Conservation (phyloP, 2,113 vertebrate species). For the Tylochromis polylepis region DNA sequence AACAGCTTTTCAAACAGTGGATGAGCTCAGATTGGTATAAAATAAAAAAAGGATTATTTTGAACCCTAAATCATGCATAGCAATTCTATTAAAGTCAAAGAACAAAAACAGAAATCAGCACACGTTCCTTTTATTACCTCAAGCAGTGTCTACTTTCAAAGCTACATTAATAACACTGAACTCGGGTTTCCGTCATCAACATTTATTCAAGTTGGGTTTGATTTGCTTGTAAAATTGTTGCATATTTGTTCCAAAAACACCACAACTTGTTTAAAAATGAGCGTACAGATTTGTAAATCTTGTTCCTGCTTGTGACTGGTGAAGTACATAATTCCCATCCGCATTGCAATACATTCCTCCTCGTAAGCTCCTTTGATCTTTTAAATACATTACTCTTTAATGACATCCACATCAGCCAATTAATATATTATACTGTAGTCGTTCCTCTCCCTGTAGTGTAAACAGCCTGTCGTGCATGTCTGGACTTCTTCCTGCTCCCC, state of each 20-base stretch:
- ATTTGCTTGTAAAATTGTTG: not conserved
- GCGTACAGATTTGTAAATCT: not conserved
- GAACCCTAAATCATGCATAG: not conserved
- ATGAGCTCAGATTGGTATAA: not conserved
- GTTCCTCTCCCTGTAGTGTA: conserved; percentile 16
- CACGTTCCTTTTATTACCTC: not conserved
- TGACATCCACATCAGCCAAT: not conserved
- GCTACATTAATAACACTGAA: not conserved
- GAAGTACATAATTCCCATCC: not conserved
- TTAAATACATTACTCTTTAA: not conserved
- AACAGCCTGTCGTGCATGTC: conserved; percentile 22
- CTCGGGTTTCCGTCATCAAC: not conserved
- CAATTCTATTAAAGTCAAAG: not conserved
- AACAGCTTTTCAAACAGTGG: not conserved
- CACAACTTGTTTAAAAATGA: not conserved
- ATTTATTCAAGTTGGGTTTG: not conserved
- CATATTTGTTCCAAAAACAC: not conserved
- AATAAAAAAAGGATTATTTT: not conserved
- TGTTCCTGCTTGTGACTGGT: not conserved
- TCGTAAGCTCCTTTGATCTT: not conserved
- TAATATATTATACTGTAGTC: not conserved
- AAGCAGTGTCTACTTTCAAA: not conserved
- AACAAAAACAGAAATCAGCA: not conserved
- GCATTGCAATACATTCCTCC: not conserved
- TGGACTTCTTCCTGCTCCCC: conserved; percentile 14